Percentiles rank a stretch among this genome's conserved stretches.
phyloP scores from a whole-genome alignment of 2,888 invertebrate species.

The Hirudinaria manillensis region DNA sequence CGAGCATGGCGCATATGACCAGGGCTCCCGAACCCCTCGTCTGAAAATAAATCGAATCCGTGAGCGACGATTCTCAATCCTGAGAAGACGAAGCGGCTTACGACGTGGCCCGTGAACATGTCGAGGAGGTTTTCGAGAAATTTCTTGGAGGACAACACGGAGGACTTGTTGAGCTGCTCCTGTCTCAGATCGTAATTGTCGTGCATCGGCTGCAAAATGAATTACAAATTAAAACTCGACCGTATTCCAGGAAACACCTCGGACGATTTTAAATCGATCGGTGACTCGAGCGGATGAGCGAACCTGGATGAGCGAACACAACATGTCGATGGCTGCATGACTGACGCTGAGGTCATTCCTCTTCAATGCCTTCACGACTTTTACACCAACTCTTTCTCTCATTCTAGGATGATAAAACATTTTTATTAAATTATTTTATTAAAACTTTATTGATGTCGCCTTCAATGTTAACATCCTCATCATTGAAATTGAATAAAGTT shows the following conservation, averaged over 20 bases:
- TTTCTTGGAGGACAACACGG: constrained; percentile 78
- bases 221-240: neutral
- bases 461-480: neutral
- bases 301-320: constrained; percentile 91
- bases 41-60: constrained; percentile 27
- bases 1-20: constrained; percentile 93
- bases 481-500: neutral
- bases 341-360: constrained; percentile 81
- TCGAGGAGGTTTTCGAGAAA: constrained; percentile 88
- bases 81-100: constrained; percentile 59
- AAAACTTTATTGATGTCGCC: neutral
- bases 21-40: constrained; percentile 60
- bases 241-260: neutral
- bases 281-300: too few relatives aligned
- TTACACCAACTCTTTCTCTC: constrained; percentile 85
- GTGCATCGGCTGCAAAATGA: constrained; percentile 68
- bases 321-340: constrained; percentile 91
- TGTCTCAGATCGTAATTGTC: constrained; percentile 91
- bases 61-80: neutral
- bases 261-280: too few relatives aligned
- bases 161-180: constrained; percentile 95
- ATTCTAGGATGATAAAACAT: constrained; percentile 61
- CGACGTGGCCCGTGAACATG: constrained; percentile 90
- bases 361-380: constrained; percentile 82
- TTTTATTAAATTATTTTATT: neutral